Conservation (phyloP, 2,113 vertebrate genomes). For the Anoplopoma fimbria region DNA sequence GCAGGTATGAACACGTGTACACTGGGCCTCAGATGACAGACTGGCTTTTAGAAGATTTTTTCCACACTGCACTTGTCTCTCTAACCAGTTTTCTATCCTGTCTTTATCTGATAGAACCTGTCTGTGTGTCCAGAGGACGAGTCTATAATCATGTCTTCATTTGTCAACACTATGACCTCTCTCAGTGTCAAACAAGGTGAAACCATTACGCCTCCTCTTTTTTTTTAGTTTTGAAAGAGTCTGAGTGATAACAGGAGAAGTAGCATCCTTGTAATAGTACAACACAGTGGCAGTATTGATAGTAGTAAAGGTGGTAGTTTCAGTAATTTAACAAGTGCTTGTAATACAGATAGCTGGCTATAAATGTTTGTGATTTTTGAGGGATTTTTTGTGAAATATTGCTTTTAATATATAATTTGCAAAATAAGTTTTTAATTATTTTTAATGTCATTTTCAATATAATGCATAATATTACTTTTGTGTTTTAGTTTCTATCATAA, state of each 20-base stretch:
- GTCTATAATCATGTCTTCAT: conserved; percentile 99
- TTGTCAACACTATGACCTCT: conserved; percentile 99
- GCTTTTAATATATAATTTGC: neutral
- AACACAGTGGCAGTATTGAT: neutral
- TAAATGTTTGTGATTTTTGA: neutral
- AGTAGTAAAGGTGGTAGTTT: neutral
- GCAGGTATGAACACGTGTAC: conserved; percentile 86
- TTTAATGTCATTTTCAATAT: no score
- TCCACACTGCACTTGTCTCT: neutral
- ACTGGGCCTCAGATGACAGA: neutral
- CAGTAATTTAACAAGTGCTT: neutral
- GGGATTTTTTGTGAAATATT: neutral
- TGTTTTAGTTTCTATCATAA: no score
- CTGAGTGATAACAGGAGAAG: no score
- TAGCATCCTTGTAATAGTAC: neutral
- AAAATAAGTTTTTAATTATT: neutral
- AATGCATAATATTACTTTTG: no score
- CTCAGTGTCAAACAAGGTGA: conserved; percentile 98
- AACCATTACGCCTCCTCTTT: no score
- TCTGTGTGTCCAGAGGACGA: conserved; percentile 99
- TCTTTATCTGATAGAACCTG: conserved; percentile 88
- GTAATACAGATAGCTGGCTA: neutral
- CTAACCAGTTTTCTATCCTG: neutral
- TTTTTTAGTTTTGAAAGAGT: no score
- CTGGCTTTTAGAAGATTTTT: neutral